Conservation (phyloP, 2,113 vertebrate species). For the Bombycilla garrulus region DNA sequence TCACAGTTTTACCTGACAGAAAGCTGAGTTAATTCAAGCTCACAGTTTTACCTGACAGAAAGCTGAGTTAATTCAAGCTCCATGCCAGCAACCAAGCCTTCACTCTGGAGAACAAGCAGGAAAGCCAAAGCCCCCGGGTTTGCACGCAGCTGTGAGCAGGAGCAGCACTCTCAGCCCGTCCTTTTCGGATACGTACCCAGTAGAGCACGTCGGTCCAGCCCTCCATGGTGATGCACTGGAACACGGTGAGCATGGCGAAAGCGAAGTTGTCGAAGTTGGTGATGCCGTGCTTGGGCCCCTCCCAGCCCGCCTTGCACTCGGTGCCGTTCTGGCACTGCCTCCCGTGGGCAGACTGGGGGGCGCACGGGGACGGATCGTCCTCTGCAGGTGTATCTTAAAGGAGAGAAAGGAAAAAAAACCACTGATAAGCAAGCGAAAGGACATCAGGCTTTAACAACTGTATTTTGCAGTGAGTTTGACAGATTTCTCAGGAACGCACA, state of each 20-base stretch:
- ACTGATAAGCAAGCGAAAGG: background rate
- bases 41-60: background rate
- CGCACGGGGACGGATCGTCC: conserved; percentile 92
- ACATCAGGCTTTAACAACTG: background rate
- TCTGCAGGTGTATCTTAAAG: conserved; percentile 76
- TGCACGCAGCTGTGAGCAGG: fast-evolving
- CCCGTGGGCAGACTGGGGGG: conserved; percentile 83
- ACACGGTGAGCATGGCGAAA: conserved; percentile 98
- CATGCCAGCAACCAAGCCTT: background rate
- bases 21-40: conserved; percentile 7
- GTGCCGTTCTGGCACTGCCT: conserved; percentile 90
- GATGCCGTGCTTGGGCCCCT: conserved; percentile 95
- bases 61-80: conserved; percentile 15
- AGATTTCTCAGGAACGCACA: background rate
- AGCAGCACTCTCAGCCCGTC: background rate
- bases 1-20: background rate
- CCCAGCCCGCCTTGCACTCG: conserved; percentile 86
- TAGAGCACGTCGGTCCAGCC: conserved; percentile 98
- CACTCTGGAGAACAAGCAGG: background rate
- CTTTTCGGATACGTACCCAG: conserved; percentile 86
- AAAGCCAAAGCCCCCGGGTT: background rate
- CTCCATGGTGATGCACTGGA: conserved; percentile 99
- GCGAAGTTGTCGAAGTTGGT: conserved; percentile 99
- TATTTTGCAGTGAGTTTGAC: background rate
- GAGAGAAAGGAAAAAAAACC: background rate